Base-by-base conservation (phyloP, 2,888 invertebrate species). In the Acrocyrtus sp. region DNA sequence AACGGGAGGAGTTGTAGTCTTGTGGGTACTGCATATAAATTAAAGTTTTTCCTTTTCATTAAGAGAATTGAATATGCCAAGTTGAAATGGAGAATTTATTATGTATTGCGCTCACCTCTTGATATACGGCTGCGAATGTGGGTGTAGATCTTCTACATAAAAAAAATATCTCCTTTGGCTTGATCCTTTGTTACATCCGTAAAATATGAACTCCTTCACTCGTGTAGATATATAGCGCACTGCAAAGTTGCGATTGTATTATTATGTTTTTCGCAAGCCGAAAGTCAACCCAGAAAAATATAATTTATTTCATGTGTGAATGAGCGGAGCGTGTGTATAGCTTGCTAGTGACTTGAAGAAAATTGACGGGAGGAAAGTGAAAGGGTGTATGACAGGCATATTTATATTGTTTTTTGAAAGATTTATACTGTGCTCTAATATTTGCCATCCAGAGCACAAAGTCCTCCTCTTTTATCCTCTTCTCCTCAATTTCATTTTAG, bases 361-460 rank as follows among this genome's bases (percentile, higher is more conserved):
- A 34, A 19, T 45, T 53, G 51, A 63, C 61, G 62, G 43, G 56
- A 34, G 43, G 43, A 24, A 56, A 65, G 67, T 58, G 67, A 67
- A 58, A 68, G 68, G 68, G 48, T 53, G 41, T 65, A 48, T 47
- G 65, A 48, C 48, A 56, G 45, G 65, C 58, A 68, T 68, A 67
- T 67, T 67, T 68, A 61, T 68, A 68, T 60, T 68, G 68, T 61
- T 61, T 48, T 45, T 68, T 68, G 58, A 67, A 67, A 67, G 67
- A 67, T 67, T 67, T 67, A 67, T 67, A 43, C n/a, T 58, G 22
- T 67, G 48, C 26, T 47, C 27, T 51, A 67, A 67, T 67, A 67
- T 67, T 67, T 67, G 66, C 58, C 51, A 58, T 45, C 43, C 3
- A 45, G n/a, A n/a, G 45, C 45, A 45, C 15, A 45, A n/a, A n/a